Evolutionary conservation across 2,113 vertebrate genomes (phyloP).

Genomic region (Neofelis nebulosa): DNA sequence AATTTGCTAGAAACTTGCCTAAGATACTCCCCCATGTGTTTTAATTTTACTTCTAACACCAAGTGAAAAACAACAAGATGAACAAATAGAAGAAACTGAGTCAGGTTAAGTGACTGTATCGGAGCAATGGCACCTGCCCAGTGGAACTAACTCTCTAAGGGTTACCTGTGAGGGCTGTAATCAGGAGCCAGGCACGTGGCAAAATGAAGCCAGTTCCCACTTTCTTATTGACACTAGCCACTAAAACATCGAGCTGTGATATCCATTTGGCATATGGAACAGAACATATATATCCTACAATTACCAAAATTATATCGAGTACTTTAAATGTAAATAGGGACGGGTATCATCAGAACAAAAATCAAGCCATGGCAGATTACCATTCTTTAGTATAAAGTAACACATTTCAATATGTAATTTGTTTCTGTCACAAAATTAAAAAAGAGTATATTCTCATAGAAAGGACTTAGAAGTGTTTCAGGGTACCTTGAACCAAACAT

Average conservation of each 20-base stretch:
- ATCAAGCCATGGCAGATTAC: not conserved
- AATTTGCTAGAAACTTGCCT: not conserved
- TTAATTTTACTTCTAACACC: not conserved
- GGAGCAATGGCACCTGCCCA: too few species aligned
- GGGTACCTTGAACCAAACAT: not conserved
- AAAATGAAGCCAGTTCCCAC: not conserved
- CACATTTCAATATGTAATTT: not conserved
- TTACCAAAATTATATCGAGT: conserved; percentile 70
- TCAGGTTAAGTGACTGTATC: not conserved
- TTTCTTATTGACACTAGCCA: conserved; percentile 30
- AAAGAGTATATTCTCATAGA: not conserved
- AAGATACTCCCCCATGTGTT: not conserved
- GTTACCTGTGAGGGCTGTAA: not conserved
- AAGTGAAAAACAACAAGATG: not conserved
- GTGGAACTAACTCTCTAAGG: not conserved
- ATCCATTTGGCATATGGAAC: conserved; percentile 44
- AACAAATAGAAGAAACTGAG: not conserved
- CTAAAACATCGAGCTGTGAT: conserved; percentile 44
- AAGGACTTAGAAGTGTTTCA: not conserved
- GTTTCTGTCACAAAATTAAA: not conserved
- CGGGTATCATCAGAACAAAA: not conserved
- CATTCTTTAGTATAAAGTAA: not conserved
- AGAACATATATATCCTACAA: conserved; percentile 56
- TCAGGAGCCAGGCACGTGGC: not conserved
- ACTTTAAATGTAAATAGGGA: conserved; percentile 57